Conservation (phyloP, 2,797 vertebrate species). For the Sebastes baramenuke region DNA sequence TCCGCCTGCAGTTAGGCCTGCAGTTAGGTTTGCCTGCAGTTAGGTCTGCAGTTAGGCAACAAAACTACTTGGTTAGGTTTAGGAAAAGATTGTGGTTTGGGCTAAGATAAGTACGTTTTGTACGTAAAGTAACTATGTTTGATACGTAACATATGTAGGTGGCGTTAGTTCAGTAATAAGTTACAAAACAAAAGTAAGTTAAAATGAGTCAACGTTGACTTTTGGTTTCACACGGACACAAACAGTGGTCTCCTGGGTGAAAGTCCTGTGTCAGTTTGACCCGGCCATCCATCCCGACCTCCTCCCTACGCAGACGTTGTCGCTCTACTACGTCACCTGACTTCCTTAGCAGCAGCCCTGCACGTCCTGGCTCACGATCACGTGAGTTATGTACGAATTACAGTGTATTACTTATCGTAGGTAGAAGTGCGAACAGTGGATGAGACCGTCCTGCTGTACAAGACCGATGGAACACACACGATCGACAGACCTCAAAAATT, state of each 20-base stretch:
- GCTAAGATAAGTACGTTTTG: too few relatives aligned
- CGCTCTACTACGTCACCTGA: neutral
- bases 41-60: too few relatives aligned
- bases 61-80: too few relatives aligned
- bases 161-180: too few relatives aligned
- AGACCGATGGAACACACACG: neutral
- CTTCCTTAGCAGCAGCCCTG: neutral
- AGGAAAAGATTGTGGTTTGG: too few relatives aligned
- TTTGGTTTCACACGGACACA: neutral
- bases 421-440: neutral
- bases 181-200: too few relatives aligned
- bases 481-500: rapidly evolving
- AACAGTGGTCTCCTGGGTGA: neutral
- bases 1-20: too few relatives aligned
- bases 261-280: neutral
- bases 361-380: neutral
- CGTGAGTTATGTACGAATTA: neutral
- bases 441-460: neutral
- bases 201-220: neutral
- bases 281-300: neutral
- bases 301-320: neutral
- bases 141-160: too few relatives aligned
- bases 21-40: too few relatives aligned
- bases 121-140: too few relatives aligned
- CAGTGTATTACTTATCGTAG: neutral